Evolutionary conservation across 2,113 vertebrate genomes (phyloP).

Genomic region (Mionectes macconnelli): DNA sequence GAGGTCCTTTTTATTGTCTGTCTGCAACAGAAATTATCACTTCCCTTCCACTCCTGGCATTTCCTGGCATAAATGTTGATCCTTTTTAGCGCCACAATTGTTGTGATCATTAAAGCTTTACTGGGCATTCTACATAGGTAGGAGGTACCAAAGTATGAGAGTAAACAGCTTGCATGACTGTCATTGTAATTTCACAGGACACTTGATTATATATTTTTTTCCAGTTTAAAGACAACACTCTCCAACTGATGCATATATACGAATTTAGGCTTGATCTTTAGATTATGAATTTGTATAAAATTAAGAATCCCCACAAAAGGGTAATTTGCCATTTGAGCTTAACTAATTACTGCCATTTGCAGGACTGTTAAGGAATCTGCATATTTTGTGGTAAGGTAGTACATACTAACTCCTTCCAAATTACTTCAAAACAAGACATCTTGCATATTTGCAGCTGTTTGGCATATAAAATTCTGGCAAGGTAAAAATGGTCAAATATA

Average conservation of each 20-base stretch:
- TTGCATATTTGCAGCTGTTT: neutral
- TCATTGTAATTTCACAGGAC: constrained; percentile 2
- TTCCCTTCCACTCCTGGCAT: neutral
- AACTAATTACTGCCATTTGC: neutral
- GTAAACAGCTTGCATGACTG: neutral
- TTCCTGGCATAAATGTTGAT: neutral
- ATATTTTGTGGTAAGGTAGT: neutral
- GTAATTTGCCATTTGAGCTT: neutral
- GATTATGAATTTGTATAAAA: neutral
- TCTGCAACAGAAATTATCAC: neutral
- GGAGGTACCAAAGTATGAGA: neutral
- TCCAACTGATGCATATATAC: neutral
- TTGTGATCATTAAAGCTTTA: constrained; percentile 18
- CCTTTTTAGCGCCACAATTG: neutral
- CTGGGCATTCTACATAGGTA: neutral
- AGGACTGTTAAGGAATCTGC: neutral
- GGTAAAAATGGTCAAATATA: neutral
- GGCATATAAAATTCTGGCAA: neutral
- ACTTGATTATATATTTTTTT: neutral
- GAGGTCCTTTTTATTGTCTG: neutral
- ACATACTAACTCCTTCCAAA: neutral
- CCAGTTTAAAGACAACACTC: neutral
- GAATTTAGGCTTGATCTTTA: neutral
- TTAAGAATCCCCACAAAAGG: neutral
- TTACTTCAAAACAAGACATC: neutral